Evolutionary conservation across 2,113 vertebrate genomes (phyloP).

Genomic region (Poicephalus gulielmi): DNA sequence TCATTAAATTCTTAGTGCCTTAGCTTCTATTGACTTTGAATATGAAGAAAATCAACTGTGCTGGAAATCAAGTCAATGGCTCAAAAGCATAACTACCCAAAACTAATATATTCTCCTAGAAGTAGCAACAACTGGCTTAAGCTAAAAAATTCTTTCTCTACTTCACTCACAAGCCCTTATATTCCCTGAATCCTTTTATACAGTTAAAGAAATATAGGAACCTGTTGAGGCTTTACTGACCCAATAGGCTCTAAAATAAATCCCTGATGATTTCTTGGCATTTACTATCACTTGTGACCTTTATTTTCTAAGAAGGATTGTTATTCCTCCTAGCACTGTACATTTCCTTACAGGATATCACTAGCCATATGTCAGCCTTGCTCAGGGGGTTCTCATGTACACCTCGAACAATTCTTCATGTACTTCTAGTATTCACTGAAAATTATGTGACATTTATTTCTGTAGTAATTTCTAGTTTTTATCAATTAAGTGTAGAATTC

Average conservation of each 20-base stretch:
- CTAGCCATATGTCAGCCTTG: conserved; percentile 36
- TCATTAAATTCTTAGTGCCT: no score
- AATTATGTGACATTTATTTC: background rate
- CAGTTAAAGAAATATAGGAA: background rate
- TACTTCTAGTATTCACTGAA: background rate
- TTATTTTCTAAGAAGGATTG: conserved; percentile 47
- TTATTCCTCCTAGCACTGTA: background rate
- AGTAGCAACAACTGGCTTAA: background rate
- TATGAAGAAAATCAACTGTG: no score
- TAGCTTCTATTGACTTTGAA: no score
- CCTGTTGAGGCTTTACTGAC: conserved; percentile 4
- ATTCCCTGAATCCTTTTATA: background rate
- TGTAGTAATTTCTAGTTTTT: background rate
- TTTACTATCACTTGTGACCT: conserved; percentile 48
- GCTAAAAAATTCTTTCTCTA: background rate
- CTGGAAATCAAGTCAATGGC: no score
- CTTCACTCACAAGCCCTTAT: background rate
- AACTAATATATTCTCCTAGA: no score
- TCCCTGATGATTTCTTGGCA: conserved; percentile 32
- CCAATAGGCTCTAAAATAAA: background rate
- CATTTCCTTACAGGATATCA: conserved; percentile 15
- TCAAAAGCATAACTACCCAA: no score
- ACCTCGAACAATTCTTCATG: background rate
- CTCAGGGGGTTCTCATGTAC: background rate
- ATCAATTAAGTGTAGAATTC: background rate